Base-by-base conservation (phyloP, 2,113 vertebrate genomes). In the Triplophysa dalaica region DNA sequence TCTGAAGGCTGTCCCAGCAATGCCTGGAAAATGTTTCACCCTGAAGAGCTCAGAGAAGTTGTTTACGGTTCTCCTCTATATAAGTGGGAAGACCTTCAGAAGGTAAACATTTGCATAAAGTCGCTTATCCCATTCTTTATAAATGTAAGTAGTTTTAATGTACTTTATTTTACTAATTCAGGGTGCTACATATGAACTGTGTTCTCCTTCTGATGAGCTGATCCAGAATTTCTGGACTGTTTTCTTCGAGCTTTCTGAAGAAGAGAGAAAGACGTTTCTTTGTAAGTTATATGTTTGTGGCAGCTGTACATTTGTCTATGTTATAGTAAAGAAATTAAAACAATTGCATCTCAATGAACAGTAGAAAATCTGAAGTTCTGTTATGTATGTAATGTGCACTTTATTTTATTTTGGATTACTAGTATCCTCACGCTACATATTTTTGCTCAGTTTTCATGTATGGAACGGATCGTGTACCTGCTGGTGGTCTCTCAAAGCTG, bases 211-310 rank as follows among this genome's bases (percentile, higher is more conserved):
- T 13, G 90, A 92, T 86, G 12, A 1, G 78, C 86, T 85, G 12
- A 88, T 93, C 78, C 76, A 61, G 77, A 83, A 88, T 81, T 93
- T 93, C 86, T 93, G 93, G 93, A 11, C 8, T 3, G 86, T 90
- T 62, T 92, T 93, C 88, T 73, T 79, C 8, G 9, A 85, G 5
- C 75, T 93, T 33, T 43, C 83, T 58, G 92, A 91, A 82, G 82
- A 91, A 80, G 79, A 87, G 26, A 90, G 91, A 85, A 91, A 84
- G 43, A 80, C 19, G 54, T 91, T 93, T 87, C 82, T 93, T 7
- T 58, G 54, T 58, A 58, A 58, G 54, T 58, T 58, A 19, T 56
- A 17, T 56, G 7, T 56, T 56, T 16, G 16, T 56, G 16, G 17
- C 6, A 4, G 3, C 8, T 14, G 60, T 13, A 21, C 3, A 22